Evolutionary conservation across 2,113 vertebrate genomes (phyloP).

Genomic region (Bubo scandiacus): DNA sequence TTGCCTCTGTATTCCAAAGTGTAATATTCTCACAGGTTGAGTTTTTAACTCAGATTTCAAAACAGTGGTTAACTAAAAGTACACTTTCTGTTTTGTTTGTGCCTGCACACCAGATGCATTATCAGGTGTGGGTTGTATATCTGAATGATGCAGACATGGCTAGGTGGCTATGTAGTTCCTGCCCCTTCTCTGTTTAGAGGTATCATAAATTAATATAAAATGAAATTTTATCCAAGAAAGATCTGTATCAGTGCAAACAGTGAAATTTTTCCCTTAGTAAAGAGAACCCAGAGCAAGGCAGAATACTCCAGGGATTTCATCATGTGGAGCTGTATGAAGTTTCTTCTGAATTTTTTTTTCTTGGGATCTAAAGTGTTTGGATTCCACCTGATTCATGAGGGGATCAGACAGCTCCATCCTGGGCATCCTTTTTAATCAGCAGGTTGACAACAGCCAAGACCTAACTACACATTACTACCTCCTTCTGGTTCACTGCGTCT

Average conservation of each 20-base stretch:
- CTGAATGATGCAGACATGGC: background rate
- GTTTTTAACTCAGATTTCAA: background rate
- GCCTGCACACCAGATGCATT: background rate
- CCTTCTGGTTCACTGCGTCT: rapidly evolving
- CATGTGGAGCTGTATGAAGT: background rate
- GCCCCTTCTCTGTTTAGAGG: background rate
- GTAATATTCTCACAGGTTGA: rapidly evolving
- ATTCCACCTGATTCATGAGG: background rate
- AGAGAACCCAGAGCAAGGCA: background rate
- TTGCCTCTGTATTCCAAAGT: background rate
- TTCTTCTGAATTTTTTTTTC: background rate
- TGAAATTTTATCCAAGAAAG: background rate
- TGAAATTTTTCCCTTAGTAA: background rate
- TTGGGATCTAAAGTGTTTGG: background rate
- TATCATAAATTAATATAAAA: background rate
- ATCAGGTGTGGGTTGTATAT: background rate
- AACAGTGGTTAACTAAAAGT: background rate
- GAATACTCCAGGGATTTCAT: background rate
- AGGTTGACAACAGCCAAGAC: background rate
- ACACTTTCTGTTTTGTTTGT: background rate
- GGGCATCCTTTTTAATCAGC: background rate
- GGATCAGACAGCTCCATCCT: background rate
- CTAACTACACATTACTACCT: rapidly evolving
- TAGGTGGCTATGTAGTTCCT: background rate
- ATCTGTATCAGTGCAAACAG: background rate